These are phyloP conservation scores for Keiferia lycopersicella DNA, from an alignment of 2,888 invertebrate genomes.

Conservation along the genomic window DNA sequence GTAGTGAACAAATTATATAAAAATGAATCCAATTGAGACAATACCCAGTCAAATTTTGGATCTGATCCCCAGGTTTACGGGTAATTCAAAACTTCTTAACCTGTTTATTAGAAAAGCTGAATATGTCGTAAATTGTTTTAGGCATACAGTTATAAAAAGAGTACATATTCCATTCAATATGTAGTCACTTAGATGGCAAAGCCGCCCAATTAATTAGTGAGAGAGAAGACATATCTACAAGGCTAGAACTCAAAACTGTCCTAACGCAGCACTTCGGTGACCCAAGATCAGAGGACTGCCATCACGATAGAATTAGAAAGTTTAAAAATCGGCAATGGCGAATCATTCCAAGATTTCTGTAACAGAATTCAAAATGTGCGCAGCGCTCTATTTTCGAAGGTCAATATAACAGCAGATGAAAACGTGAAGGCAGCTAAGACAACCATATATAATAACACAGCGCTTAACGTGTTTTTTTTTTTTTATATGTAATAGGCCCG, in stretches of 20 bases:
- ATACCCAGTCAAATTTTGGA: constrained; percentile 10
- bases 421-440: constrained; percentile 21
- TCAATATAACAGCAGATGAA: constrained; percentile 19
- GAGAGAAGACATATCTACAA: constrained; percentile 22
- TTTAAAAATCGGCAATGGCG: constrained; percentile 24
- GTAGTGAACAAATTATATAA: too few species aligned
- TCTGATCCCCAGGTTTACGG: constrained; percentile 18
- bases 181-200: constrained; percentile 10
- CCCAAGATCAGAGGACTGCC: constrained; percentile 30
- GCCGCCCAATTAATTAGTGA: constrained; percentile 21
- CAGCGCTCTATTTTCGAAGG: constrained; percentile 23
- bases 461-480: constrained; percentile 33
- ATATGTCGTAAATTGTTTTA: constrained; percentile 10
- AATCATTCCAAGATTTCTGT: constrained; percentile 31
- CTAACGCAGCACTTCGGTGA: constrained; percentile 33
- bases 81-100: constrained; percentile 13
- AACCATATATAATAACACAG: constrained; percentile 31
- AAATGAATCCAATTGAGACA: constrained; percentile 11
- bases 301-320: constrained; percentile 31
- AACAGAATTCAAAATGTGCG: constrained; percentile 29
- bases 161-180: constrained; percentile 19
- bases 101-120: constrained; percentile 11
- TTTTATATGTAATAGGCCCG: too few species aligned
- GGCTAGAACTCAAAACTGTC: constrained; percentile 26
- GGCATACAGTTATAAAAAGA: neutral